Base-by-base conservation (phyloP, 2,888 invertebrate species). In the Sarcophaga rosellei region DNA sequence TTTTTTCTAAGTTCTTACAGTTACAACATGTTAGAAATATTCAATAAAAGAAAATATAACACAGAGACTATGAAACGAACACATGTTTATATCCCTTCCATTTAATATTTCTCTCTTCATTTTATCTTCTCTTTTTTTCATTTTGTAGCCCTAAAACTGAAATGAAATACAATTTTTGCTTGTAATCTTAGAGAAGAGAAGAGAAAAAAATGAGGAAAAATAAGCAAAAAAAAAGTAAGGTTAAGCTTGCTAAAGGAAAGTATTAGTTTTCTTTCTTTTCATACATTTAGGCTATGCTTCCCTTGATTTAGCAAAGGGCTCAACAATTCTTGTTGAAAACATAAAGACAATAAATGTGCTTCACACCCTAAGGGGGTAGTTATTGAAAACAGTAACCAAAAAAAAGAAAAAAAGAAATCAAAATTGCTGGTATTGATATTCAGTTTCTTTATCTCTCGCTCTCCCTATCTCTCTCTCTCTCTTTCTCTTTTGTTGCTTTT, bases 11-110 rank as follows among this genome's bases (percentile, higher is more conserved):
- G 45, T 78, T 69, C 69, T 69, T 62, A 69, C 61, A 35, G 69
- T 47, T 25, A 75, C 75, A 75, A 75, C 53, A 53, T 75, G 75
- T 75, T 75, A 25, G 12, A 45, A 65, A 65, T 53, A 65, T 75
- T 75, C 75, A 65, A 72, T 57, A 44, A 35, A 70, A n/a, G 44
- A n/a, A 35, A 35, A 10, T 2, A 8, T 35, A 35, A 53, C 47
- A 47, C 53, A 53, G 17, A 35, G 17, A 4, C 61, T 21, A 23
- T 17, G 25, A n/a, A 47, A 68, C 45, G 45, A 78, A 53, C 61
- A 78, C 69, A 70, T 78, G 62, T 53, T 70, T 25, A 62, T 47
- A 4, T 12, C 35, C n/a, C 20, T 44, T 65, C 5, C n/a, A 17
- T 57, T 57, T 57, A n/a, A 57, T 57, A 12, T 57, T 57, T 57